phyloP scores from a whole-genome alignment of 2,797 vertebrate genomes.

The Perodicticus potto region DNA sequence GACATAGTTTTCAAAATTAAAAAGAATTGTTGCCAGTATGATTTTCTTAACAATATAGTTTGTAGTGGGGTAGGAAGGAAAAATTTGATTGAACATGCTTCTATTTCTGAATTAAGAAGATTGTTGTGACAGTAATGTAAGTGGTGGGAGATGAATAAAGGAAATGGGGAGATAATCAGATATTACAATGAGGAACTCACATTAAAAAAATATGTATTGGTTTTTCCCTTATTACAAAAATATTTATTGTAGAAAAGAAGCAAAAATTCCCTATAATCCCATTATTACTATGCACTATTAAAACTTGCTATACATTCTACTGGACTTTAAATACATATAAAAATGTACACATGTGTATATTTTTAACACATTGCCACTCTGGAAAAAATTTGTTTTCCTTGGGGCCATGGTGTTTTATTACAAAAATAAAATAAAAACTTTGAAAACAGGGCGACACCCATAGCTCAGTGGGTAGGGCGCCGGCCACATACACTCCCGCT shows the following conservation, averaged over 20 bases:
- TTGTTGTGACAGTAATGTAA: not conserved
- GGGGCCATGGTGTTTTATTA: too few species aligned
- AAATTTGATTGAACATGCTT: not conserved
- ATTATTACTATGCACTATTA: not conserved
- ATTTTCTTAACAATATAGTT: not conserved
- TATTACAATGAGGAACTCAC: not conserved
- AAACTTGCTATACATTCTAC: not conserved
- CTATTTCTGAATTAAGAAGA: not conserved
- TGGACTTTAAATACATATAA: not conserved
- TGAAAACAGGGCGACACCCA: too few species aligned
- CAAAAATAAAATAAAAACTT: too few species aligned
- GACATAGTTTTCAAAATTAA: not conserved
- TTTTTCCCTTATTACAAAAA: constrained; percentile 30
- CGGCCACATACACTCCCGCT: too few species aligned
- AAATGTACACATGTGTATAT: not conserved
- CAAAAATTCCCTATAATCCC: not conserved
- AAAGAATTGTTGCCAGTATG: not conserved
- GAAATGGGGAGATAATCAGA: not conserved
- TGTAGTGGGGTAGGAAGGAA: not conserved
- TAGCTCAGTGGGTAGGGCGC: too few species aligned
- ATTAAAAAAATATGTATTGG: not conserved
- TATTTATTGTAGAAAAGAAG: constrained; percentile 20
- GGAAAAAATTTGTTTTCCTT: too few species aligned
- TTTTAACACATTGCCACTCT: not conserved
- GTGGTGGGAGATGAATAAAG: not conserved